These are phyloP conservation scores for Prenolepis imparis DNA, from an alignment of 2,888 invertebrate genomes.

Conservation along the genomic window DNA sequence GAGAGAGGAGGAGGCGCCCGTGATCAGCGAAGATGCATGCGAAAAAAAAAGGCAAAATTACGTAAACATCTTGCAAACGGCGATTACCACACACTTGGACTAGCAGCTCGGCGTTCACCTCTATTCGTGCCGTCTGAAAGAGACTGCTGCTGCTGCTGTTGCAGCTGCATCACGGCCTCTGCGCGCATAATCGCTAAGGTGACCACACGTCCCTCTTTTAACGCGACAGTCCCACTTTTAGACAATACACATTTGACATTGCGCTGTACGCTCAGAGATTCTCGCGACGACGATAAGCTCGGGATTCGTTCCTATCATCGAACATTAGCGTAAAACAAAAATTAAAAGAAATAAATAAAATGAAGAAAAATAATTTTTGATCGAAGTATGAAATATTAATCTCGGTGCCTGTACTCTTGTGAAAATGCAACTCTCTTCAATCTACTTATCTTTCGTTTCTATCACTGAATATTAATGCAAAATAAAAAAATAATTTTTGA, in stretches of 20 bases:
- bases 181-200: constrained; percentile 31
- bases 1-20: constrained; percentile 49
- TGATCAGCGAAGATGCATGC: constrained; percentile 77
- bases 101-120: constrained; percentile 73
- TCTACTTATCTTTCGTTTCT: not conserved
- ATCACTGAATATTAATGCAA: constrained; percentile 60
- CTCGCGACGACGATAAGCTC: not conserved
- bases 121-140: constrained; percentile 66
- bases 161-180: constrained; percentile 51
- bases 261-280: not conserved
- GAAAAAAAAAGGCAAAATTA: constrained; percentile 81
- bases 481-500: not conserved
- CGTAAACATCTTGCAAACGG: constrained; percentile 84
- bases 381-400: constrained; percentile 14
- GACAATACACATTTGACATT: constrained; percentile 27
- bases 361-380: not conserved
- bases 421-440: not conserved
- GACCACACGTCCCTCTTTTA: constrained; percentile 38
- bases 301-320: not conserved
- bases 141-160: constrained; percentile 40
- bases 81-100: constrained; percentile 80
- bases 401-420: not conserved
- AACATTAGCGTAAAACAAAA: not conserved
- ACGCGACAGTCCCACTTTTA: constrained; percentile 30
- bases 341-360: no score